phyloP scores from a whole-genome alignment of 1,140 invertebrate species.

The Himalopsyche phryganea region DNA sequence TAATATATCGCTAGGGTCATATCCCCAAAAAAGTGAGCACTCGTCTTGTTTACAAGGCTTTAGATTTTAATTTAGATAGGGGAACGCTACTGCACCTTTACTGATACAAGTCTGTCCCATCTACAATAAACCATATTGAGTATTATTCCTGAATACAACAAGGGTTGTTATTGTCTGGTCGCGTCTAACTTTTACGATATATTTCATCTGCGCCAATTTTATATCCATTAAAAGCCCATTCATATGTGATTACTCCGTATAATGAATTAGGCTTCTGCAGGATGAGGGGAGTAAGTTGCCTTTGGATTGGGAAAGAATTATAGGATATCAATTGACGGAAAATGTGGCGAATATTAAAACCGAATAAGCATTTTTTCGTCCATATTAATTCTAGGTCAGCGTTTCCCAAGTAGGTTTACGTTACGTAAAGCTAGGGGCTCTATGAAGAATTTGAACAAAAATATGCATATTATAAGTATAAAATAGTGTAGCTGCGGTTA shows the following conservation, averaged over 20 bases:
- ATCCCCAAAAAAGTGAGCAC: slow-evolving; percentile 56
- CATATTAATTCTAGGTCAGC: too few relatives aligned
- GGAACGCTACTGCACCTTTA: slow-evolving; percentile 32
- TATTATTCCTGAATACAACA: too few relatives aligned
- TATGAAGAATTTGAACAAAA: too few relatives aligned
- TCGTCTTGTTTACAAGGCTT: slow-evolving; percentile 58
- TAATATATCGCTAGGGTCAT: slow-evolving; percentile 2
- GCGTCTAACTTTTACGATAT: too few relatives aligned
- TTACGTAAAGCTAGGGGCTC: too few relatives aligned
- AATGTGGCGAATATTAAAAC: background rate
- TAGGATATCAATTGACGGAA: background rate
- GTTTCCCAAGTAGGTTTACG: too few relatives aligned
- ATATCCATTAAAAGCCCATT: slow-evolving; percentile 55
- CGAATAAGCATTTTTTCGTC: background rate
- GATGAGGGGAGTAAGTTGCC: background rate
- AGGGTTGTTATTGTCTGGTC: too few relatives aligned
- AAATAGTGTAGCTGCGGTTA: too few relatives aligned
- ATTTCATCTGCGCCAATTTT: slow-evolving; percentile 21
- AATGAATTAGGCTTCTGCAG: slow-evolving; percentile 38
- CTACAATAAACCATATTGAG: slow-evolving; percentile 1
- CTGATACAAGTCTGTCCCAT: slow-evolving; percentile 30
- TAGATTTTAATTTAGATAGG: slow-evolving; percentile 59
- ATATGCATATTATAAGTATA: too few relatives aligned
- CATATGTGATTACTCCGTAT: slow-evolving; percentile 56
- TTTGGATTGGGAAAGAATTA: background rate